Percentiles rank a stretch among this genome's conserved stretches.
These are phyloP conservation scores for Pipra filicauda DNA, from an alignment of 2,113 vertebrate genomes.

Conservation along the genomic window DNA sequence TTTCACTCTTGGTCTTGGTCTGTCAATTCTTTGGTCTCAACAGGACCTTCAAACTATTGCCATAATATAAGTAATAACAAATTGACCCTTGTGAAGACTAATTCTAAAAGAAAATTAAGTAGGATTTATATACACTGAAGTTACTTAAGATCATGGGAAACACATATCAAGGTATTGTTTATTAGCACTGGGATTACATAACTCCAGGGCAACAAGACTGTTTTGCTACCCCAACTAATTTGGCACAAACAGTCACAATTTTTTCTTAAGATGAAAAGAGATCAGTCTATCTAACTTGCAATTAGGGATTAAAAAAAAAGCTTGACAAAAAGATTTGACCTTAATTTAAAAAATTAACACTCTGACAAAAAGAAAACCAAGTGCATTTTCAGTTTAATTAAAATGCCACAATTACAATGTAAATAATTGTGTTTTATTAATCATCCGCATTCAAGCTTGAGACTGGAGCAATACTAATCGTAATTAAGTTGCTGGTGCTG, in stretches of 20 bases:
- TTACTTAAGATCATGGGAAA: background rate
- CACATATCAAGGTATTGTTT: background rate
- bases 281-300: constrained; percentile 46
- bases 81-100: background rate
- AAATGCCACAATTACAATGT: constrained; percentile 73
- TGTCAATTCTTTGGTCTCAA: background rate
- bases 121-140: background rate
- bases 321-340: constrained; percentile 36
- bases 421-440: constrained; percentile 82
- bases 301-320: constrained; percentile 19
- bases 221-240: background rate
- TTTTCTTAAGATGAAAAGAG: constrained; percentile 42
- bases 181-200: background rate
- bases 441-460: constrained; percentile 75
- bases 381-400: constrained; percentile 75
- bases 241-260: constrained; percentile 18
- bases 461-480: constrained; percentile 68
- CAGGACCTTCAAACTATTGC: background rate
- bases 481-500: constrained; percentile 76
- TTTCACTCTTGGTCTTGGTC: background rate
- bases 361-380: constrained; percentile 33
- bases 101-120: background rate
- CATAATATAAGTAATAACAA: background rate
- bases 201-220: background rate
- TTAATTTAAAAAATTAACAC: constrained; percentile 60